Evolutionary conservation across 2,888 invertebrate genomes (phyloP), one percentile per base, ranked within the genome.

Genomic region (Mechanitis messenoides): DNA sequence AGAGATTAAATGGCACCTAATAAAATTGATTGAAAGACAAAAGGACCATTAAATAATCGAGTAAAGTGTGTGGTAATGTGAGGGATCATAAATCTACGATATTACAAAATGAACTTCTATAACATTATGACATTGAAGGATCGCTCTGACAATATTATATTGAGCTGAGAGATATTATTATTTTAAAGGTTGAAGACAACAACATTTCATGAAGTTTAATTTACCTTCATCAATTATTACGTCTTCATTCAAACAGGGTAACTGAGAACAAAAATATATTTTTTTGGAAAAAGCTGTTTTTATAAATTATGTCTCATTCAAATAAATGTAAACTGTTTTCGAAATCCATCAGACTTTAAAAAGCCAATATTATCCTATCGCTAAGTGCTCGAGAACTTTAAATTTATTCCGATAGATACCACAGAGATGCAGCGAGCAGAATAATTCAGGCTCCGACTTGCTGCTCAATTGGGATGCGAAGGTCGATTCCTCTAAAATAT

Each of bases 101-200:
- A 78, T 78, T 79, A 77, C 75, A 76, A 79, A 83, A 80, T 74
- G 78, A 78, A 77, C 76, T 77, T 80, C 80, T 81, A 83, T 84
- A 71, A 62, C 67, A 72, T 72, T 73, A 72, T 75, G 80, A 84
- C 83, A 76, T 83, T 84, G 83, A 84, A 76, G 78, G 75, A 84
- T 85, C 74, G 77, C 74, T 73, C 42, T 50, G 31, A 50, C 11
- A 31, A 50, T 31, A 50, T 31, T 50, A 31, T 31, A 28, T 50
- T 31, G 31, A 50, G 31, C 50, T 50, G 9, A 9, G 50, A 31
- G 42, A 42, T 3, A 9, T 42, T 42, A 42, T 9, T 9, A 3
- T 5, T 42, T 42, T 9, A 11, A 3, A 9, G 42, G 3, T 42
- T 42, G 9, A 42, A 9, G 42, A 42, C 42, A 42, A 11, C 9